Percentiles rank a stretch among this genome's conserved stretches.
phyloP scores from a whole-genome alignment of 2,113 vertebrate species.

The Rhombomys opimus region DNA sequence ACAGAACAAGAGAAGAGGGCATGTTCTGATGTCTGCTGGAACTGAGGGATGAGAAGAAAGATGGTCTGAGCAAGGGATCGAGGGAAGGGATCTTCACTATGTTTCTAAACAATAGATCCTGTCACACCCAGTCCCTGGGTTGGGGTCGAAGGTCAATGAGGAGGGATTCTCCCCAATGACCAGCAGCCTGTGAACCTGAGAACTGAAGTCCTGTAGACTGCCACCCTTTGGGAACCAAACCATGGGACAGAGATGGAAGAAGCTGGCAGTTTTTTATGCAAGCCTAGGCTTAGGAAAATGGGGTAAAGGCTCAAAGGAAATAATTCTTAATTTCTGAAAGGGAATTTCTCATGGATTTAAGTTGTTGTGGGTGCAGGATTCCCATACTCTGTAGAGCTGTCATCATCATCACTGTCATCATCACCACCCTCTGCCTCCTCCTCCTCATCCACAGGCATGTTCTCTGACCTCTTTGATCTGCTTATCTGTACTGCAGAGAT shows the following conservation, averaged over 20 bases:
- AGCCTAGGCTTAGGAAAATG: not conserved
- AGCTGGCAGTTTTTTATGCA: not conserved
- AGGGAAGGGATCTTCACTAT: not conserved
- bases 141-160: not conserved
- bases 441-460: not conserved
- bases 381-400: not conserved
- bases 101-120: not conserved
- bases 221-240: not conserved
- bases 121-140: not conserved
- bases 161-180: too few species aligned
- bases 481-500: not conserved
- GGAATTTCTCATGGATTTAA: not conserved
- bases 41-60: conserved; percentile 85
- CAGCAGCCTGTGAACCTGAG: not conserved
- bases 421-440: not conserved
- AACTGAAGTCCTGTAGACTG: too few species aligned
- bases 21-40: conserved; percentile 98
- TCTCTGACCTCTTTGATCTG: not conserved
- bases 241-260: not conserved
- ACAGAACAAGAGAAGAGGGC: conserved; percentile 99
- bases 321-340: not conserved
- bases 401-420: not conserved
- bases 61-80: not conserved
- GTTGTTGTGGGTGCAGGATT: not conserved
- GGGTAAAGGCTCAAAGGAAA: not conserved